Evolutionary conservation across 2,113 vertebrate genomes (phyloP), one percentile per base, ranked within the genome.

Genomic region (Phylloscopus whistleri): DNA sequence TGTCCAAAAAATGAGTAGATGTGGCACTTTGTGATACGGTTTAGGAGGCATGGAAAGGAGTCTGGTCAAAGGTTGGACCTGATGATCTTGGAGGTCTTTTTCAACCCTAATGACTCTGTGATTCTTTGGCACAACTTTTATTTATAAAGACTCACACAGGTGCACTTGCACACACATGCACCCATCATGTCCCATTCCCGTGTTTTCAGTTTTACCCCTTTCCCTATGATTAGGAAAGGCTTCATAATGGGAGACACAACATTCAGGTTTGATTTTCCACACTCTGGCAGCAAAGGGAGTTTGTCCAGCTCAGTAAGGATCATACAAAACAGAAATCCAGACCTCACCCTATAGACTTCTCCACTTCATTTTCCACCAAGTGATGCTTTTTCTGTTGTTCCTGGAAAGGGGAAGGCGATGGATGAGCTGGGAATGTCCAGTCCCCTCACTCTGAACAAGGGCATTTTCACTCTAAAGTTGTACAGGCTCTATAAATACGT

Each of bases 131-230:
- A 30, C 20, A 43, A 1, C 6, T 79, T 69, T 44, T 35, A 33
- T 55, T 74, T 30, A 11, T 27, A 31, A 58, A 60, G 11, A 19
- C 20, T 55, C 7, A 5, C 3, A 3, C 11, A 4, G 8, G 8
- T 23, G 30, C 24, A n/a, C 41, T 41, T 52, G 35, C 35, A 58
- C 35, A 31, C 33, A 13, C 28, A 27, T 0, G 0, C 1, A 4
- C 21, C 11, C 8, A 1, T 53, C 30, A 3, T 1, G 9, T 31
- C 59, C 28, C 43, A 33, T 22, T 33, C 5, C 22, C 9, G 0
- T 27, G 31, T 41, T 48, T 62, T 16, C 48, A 51, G 51, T 31
- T 88, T 70, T 37, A 22, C 4, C 12, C 19, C 9, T 33, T 33
- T 74, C 68, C 33, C 46, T 24, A 31, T 19, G 7, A 51, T n/a